Evolutionary conservation across 2,113 vertebrate genomes (phyloP), one percentile per base, ranked within the genome.

Genomic region (Scophthalmus maximus): DNA sequence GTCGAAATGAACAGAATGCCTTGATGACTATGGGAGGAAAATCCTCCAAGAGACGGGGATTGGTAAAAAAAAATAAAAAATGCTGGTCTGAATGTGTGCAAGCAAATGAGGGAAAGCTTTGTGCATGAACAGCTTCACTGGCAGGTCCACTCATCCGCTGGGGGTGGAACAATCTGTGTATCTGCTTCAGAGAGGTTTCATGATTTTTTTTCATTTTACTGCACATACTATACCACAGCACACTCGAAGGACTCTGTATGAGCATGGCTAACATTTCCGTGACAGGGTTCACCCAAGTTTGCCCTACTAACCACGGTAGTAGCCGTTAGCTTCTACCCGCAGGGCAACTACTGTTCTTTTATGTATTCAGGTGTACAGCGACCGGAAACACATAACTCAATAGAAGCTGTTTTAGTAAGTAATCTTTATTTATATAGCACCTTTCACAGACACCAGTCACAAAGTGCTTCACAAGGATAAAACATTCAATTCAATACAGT

Each of bases 1-100:
- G 50, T 73, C 23, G 27, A 65, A 70, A 58, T 32, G 46, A 82
- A 79, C 47, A 47, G 25, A 59, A 40, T n/a, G 36, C 53, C 74
- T 74, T 52, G 63, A 70, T 68, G 59, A 51, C n/a, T 42, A 6
- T 44, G 52, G 29, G 8, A 22, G 15, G 25, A 52, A 62, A 64
- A 57, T 67, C 34, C 29, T 25, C 22, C 20, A 26, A 34, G 40
- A 22, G 22, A 17, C 9, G 40, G 8, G n/a, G n/a, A n/a, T n/a
- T n/a, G n/a, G n/a, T n/a, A n/a, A n/a, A n/a, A n/a, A n/a, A n/a
- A n/a, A n/a, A n/a, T n/a, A n/a, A n/a, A n/a, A n/a, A n/a, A n/a
- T n/a, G 30, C 36, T 44, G n/a, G 22, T 58, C 50, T 12, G 40
- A 57, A 62, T 55, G 50, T 5, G 63, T 67, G 27, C 26, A 53